These are phyloP conservation scores for Rattus rattus DNA, from an alignment of 2,113 vertebrate species.

Conservation along the genomic window DNA sequence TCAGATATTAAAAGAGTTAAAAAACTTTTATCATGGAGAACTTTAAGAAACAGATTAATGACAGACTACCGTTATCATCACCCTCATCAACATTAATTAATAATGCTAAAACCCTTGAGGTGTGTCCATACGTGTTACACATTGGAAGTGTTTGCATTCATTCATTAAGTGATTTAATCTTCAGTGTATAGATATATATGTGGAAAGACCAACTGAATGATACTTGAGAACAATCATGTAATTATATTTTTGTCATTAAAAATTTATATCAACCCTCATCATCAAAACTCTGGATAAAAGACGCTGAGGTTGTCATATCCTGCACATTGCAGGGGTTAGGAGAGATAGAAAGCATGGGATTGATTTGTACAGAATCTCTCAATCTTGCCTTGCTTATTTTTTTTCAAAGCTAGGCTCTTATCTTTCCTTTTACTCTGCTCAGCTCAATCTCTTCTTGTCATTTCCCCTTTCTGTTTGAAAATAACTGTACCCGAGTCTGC, in stretches of 20 bases:
- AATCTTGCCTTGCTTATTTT: background rate
- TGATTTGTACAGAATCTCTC: background rate
- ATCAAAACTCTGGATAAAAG: background rate
- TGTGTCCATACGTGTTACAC: too few relatives aligned
- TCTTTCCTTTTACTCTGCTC: conserved; percentile 24
- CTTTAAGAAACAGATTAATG: background rate
- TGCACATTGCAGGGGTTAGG: background rate
- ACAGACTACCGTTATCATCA: background rate
- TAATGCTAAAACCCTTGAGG: background rate
- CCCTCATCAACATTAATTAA: background rate
- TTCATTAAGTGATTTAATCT: background rate
- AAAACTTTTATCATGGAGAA: background rate
- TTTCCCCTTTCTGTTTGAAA: conserved; percentile 62
- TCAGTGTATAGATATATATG: background rate
- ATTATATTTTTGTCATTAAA: background rate
- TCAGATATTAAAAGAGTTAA: background rate
- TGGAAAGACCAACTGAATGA: background rate
- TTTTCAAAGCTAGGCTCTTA: conserved; percentile 34
- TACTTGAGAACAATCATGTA: background rate
- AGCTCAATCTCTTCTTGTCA: conserved; percentile 60
- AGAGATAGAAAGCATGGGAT: background rate
- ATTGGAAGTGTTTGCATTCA: background rate
- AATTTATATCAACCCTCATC: background rate
- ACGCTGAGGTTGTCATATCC: background rate
- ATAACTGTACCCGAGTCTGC: conserved; percentile 6